Evolutionary conservation across 2,113 vertebrate species (phyloP), one percentile per base, ranked within the genome.

Genomic region (Spheniscus mendiculus): DNA sequence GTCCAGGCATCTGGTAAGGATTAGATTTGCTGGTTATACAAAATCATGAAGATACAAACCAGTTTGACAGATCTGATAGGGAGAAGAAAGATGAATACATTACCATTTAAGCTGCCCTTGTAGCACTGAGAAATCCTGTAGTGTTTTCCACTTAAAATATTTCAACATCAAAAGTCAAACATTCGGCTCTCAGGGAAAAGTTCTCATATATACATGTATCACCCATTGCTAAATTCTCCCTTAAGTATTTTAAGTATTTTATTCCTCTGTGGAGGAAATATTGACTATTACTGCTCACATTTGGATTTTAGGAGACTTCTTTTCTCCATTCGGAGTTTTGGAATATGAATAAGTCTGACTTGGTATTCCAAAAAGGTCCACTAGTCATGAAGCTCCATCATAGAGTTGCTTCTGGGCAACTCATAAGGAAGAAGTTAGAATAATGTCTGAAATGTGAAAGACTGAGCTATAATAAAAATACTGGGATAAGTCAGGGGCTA

Each of bases 1-100:
- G 63, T 77, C 82, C 74, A 95, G 82, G 78, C 94, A 96, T 96
- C 91, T 95, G 94, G 87, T 91, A 96, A 91, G 82, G 71, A 94
- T 97, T 97, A 93, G 74, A 38, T 92, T 86, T 96, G 62, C 81
- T 94, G 66, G 56, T 90, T 80, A 80, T 65, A 94, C 70, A 80
- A 90, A 93, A 91, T 90, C 87, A 94, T 56, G 71, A 91, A 80
- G 91, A 96, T 85, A 83, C 53, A 94, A 96, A 94, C 84, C 45
- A 63, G 83, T 96, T 73, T 93, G 87, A 95, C 78, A 90, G 82
- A 83, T 80, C 87, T 88, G 94, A 76, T 88, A 93, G 81, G 45
- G 83, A 91, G 62, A 96, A 88, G 77, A 91, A 93, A 84, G 81
- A 94, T 88, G 53, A 93, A 88, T 59, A 86, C 74, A 52, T 91